Evolutionary conservation across 1,140 invertebrate species (phyloP).

Genomic region (Pachyrhynchus sulphureomaculatus): DNA sequence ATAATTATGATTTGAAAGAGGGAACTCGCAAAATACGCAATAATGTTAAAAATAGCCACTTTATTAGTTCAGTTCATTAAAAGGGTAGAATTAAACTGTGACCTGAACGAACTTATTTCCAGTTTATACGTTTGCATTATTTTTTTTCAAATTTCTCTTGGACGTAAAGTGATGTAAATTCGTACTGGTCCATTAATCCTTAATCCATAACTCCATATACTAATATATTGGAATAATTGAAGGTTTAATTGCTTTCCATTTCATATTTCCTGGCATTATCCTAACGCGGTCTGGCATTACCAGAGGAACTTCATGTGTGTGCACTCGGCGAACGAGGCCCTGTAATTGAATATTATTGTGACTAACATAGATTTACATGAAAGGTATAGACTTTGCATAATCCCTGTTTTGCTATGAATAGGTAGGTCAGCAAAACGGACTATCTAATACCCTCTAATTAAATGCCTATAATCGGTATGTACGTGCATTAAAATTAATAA

Average conservation of each 20-base stretch:
- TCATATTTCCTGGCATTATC: constrained; percentile 20
- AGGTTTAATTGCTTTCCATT: constrained; percentile 22
- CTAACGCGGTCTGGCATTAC: constrained; percentile 16
- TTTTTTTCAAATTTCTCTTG: no score
- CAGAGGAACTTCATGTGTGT: constrained; percentile 7
- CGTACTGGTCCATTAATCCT: no score
- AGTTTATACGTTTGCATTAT: no score
- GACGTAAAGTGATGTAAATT: no score
- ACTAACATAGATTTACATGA: constrained; percentile 34
- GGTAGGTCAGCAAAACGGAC: constrained; percentile 20
- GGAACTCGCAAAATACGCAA: no score
- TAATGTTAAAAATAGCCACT: no score
- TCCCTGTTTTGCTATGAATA: constrained; percentile 23
- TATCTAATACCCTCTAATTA: constrained; percentile 11
- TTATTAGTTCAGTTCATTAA: no score
- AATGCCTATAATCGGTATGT: neutral
- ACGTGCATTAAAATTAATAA: no score
- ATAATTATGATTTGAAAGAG: no score
- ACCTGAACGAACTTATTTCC: no score
- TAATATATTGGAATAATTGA: constrained; percentile 24
- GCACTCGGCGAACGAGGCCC: constrained; percentile 11
- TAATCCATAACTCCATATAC: neutral
- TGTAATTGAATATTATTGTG: constrained; percentile 42
- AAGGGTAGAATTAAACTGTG: no score
- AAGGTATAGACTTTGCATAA: constrained; percentile 30